Conservation (phyloP, 2,797 vertebrate species). For the Pantherophis vulpinus region DNA sequence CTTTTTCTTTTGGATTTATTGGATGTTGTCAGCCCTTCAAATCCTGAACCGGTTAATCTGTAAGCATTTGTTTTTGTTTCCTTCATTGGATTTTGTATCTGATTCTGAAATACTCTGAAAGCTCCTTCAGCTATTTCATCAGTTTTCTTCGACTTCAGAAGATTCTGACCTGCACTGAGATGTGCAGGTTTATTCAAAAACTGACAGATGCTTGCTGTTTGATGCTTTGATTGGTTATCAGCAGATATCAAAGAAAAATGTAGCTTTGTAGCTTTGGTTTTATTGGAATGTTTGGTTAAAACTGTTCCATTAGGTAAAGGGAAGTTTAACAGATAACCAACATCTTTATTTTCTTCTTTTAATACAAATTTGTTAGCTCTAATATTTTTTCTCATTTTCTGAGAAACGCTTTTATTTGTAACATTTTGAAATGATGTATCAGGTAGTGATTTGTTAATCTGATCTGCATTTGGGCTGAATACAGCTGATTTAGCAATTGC, state of each 20-base stretch:
- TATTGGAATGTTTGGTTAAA: slow-evolving; percentile 2
- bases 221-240: slow-evolving; percentile 24
- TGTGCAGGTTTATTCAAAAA: not conserved
- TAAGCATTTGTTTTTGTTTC: slow-evolving; percentile 39
- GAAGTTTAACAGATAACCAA: not conserved
- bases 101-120: slow-evolving; percentile 23
- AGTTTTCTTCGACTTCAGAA: slow-evolving; percentile 17
- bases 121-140: slow-evolving; percentile 47
- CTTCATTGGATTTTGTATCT: slow-evolving; percentile 42
- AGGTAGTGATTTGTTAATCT: slow-evolving; percentile 36
- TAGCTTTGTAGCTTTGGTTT: slow-evolving; percentile 23
- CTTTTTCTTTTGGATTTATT: slow-evolving; percentile 37
- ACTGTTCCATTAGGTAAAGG: slow-evolving; percentile 13
- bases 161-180: slow-evolving; percentile 37
- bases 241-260: slow-evolving; percentile 20
- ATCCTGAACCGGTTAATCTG: slow-evolving; percentile 22
- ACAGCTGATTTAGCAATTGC: slow-evolving; percentile 33
- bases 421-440: slow-evolving; percentile 29
- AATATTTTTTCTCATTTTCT: not conserved
- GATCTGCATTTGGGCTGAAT: slow-evolving; percentile 28
- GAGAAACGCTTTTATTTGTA: not conserved
- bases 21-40: not conserved
- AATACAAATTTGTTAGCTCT: slow-evolving; percentile 22
- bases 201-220: not conserved
- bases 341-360: slow-evolving; percentile 29